Base-by-base conservation (phyloP, 2,888 invertebrate species). In the Drosophila falleni region DNA sequence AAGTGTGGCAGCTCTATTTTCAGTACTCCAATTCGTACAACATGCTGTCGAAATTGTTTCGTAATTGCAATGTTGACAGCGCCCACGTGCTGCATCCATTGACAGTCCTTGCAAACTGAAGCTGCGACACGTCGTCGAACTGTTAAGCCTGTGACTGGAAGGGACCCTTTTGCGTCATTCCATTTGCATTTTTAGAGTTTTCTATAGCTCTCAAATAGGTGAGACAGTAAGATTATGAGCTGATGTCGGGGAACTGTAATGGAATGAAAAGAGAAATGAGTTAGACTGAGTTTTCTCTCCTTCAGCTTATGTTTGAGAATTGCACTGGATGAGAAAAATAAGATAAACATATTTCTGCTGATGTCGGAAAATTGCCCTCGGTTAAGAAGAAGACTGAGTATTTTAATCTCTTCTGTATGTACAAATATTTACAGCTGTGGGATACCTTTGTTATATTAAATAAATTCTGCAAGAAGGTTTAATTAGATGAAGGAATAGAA, bases 11-110 rank as follows among this genome's bases (percentile, higher is more conserved):
- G 49, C 67, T 56, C 60, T 54, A 78, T 75, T 78, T 81, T 63
- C 65, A 56, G 71, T 31, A 60, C 68, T 74, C 60, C 83, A 77
- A 83, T 83, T 85, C 74, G 70, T 66, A 72, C 71, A 75, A 81
- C 87, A 86, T 81, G 84, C 79, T 86, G 80, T 86, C 81, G 84
- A 88, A 86, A 88, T 88, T 86, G 89, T 81, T 88, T 88, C 87
- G 89, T 86, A 86, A 86, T 86, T 86, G 85, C 85, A 79, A 71
- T 80, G 88, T 74, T 88, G 85, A 78, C 85, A 80, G 78, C 79
- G 33, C 33, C 55, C 55, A 56, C 44, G 44, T 56, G 44, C 23
- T 44, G 54, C 8, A 44, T 56, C 55, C 41, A 19, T 41, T 2
- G 33, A 33, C 69, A 70, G 63, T 74, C 76, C 74, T 75, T 37